A percentile compares a stretch with the other conserved stretches of the same genome.
These are phyloP conservation scores for Saimiri boliviensis DNA, from an alignment of 2,113 vertebrate genomes.

Conservation along the genomic window DNA sequence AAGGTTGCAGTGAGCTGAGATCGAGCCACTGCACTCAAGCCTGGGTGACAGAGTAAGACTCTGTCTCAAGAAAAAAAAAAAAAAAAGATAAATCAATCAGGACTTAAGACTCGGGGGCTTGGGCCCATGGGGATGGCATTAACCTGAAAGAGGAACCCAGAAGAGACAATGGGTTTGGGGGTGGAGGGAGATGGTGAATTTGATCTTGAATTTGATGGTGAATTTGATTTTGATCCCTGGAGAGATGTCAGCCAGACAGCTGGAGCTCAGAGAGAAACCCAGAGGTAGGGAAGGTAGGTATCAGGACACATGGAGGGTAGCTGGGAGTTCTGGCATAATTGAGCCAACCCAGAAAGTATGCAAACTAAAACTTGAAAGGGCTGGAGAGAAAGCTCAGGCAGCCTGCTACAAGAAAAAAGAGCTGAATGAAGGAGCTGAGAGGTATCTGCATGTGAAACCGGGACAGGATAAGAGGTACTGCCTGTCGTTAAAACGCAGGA, in stretches of 20 bases:
- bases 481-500: background rate
- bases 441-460: rapidly evolving
- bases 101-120: no score
- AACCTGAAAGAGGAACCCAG: background rate
- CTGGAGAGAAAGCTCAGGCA: background rate
- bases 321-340: rapidly evolving
- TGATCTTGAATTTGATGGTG: background rate
- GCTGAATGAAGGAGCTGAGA: background rate
- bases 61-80: no score
- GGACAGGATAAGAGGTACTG: background rate
- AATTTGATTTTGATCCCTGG: background rate
- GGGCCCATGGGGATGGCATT: background rate
- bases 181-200: background rate
- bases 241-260: background rate
- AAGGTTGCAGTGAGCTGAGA: no score
- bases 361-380: background rate
- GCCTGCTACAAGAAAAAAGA: background rate
- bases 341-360: background rate
- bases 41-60: no score
- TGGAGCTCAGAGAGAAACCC: background rate
- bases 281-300: background rate
- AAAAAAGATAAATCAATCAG: no score
- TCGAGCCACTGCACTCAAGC: no score
- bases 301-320: rapidly evolving
- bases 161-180: rapidly evolving